Conservation (phyloP, 2,113 vertebrate species). For the Uria aalge region DNA sequence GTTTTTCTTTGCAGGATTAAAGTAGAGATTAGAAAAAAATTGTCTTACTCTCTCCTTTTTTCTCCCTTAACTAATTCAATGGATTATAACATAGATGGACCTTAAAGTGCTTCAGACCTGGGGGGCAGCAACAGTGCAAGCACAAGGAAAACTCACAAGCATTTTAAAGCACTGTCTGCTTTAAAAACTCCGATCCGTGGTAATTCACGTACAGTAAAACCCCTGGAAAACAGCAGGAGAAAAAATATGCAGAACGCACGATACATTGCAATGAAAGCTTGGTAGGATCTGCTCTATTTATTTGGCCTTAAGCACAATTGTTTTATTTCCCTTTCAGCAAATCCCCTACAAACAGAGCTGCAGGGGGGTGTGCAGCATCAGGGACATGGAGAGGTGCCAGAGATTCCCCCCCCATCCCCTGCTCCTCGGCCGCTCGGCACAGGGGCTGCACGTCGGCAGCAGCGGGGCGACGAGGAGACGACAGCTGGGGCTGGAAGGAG, state of each 20-base stretch:
- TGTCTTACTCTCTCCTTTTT: neutral
- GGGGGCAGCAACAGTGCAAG: neutral
- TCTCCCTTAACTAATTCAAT: neutral
- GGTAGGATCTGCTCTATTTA: neutral
- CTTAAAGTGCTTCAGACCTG: neutral
- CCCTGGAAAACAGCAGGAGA: neutral
- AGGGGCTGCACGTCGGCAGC: neutral
- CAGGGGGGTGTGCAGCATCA: neutral
- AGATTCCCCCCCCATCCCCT: neutral
- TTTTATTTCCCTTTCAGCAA: neutral
- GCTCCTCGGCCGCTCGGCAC: neutral
- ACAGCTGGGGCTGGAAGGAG: neutral
- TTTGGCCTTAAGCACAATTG: neutral
- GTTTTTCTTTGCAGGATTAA: conserved; percentile 19
- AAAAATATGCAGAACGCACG: neutral
- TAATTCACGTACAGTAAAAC: neutral
- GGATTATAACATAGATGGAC: neutral
- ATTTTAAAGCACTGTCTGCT: neutral
- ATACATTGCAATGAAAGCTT: neutral
- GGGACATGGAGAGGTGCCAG: neutral
- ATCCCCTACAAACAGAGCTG: neutral
- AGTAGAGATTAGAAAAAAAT: neutral
- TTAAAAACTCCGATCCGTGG: neutral
- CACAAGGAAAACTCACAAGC: neutral
- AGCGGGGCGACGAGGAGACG: fast-evolving